Conservation (phyloP, 2,113 vertebrate species). For the Scolopax mira region DNA sequence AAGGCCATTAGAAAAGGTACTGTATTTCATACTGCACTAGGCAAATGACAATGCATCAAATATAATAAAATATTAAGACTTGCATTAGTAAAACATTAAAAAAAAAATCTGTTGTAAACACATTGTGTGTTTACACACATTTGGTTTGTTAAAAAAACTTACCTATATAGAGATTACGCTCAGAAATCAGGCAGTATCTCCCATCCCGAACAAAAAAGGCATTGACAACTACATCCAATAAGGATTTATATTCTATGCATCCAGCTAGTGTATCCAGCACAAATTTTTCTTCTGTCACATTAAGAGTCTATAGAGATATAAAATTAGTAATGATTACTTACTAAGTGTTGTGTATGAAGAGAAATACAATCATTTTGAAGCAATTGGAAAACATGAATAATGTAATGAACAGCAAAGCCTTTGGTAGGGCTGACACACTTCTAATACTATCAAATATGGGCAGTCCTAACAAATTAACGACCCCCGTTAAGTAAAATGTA, state of each 20-base stretch:
- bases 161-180: constrained; percentile 82
- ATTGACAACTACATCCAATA: constrained; percentile 82
- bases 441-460: neutral
- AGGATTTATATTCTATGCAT: constrained; percentile 79
- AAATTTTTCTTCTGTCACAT: constrained; percentile 72
- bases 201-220: constrained; percentile 81
- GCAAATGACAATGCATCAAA: neutral
- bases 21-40: neutral
- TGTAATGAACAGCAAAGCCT: neutral
- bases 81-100: neutral
- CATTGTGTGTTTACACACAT: neutral
- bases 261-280: constrained; percentile 81
- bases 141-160: constrained; percentile 41
- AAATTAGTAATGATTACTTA: neutral
- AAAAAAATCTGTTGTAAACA: neutral
- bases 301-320: constrained; percentile 36
- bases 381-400: neutral
- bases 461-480: neutral
- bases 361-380: neutral
- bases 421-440: neutral
- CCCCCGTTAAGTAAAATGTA: neutral
- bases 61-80: neutral
- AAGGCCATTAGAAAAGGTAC: neutral
- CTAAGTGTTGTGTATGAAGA: neutral
- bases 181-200: constrained; percentile 64